These are phyloP conservation scores for Diacarnus erythraeanus DNA, from an alignment of 37 sponge, comb jelly and placozoan genomes.

Conservation along the genomic window DNA sequence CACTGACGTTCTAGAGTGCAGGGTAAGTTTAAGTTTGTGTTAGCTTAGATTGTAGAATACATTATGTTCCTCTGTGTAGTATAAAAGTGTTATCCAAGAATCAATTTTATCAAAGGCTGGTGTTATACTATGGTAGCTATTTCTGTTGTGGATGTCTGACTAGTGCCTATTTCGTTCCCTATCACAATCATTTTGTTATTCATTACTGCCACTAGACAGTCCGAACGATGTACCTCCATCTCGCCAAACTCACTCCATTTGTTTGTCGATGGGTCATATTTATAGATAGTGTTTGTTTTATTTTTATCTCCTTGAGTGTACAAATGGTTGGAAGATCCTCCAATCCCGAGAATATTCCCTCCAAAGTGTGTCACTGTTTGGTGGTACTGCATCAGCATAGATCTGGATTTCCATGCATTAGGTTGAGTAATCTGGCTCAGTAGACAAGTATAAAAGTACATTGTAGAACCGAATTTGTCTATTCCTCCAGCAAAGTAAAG, in stretches of 20 bases:
- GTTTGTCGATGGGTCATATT: not conserved
- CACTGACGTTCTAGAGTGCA: conserved; percentile 76
- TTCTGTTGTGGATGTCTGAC: not conserved
- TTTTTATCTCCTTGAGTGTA: no score
- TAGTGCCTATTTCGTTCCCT: not conserved
- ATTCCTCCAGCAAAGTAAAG: not conserved
- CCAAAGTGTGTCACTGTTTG: not conserved
- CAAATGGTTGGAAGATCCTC: not conserved
- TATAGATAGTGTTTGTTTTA: not conserved
- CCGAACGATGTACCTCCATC: not conserved
- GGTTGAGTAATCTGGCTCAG: not conserved
- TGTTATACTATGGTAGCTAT: not conserved
- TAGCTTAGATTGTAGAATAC: no score
- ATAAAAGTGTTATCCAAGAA: no score
- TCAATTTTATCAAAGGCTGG: no score
- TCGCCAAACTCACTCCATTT: not conserved
- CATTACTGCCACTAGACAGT: not conserved
- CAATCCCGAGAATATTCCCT: not conserved
- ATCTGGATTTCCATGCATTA: not conserved
- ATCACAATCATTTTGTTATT: not conserved
- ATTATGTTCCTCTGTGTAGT: no score
- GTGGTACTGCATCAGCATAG: not conserved
- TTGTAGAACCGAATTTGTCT: not conserved
- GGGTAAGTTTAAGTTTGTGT: conserved; percentile 54
- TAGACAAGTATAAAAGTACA: not conserved